Percentiles rank a stretch among this genome's conserved stretches.
Conservation (phyloP, 2,797 vertebrate genomes). For the Macrochelys suwanniensis region DNA sequence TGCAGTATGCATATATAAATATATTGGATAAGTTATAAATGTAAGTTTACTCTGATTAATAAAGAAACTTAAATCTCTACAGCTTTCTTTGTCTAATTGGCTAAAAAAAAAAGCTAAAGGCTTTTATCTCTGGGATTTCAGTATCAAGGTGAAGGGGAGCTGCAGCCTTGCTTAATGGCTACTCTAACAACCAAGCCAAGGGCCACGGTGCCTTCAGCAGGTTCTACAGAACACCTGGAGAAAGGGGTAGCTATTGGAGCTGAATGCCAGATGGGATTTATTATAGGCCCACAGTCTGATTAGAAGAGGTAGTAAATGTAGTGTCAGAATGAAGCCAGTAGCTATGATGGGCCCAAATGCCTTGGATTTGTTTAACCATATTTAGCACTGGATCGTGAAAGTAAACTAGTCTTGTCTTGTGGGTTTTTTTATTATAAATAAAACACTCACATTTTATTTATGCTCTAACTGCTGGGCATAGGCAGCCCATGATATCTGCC, state of each 20-base stretch:
- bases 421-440: neutral
- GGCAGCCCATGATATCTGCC: neutral
- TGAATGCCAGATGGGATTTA: neutral
- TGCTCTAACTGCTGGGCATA: neutral
- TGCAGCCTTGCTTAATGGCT: neutral
- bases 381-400: neutral
- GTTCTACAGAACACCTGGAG: neutral
- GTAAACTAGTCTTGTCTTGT: neutral
- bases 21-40: constrained; percentile 57
- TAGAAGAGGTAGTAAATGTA: neutral
- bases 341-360: neutral
- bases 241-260: neutral
- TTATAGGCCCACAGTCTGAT: neutral
- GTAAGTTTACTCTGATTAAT: constrained; percentile 58
- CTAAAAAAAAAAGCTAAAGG: fast-evolving
- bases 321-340: neutral
- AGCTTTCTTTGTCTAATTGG: constrained; percentile 19
- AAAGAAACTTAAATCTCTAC: constrained; percentile 35
- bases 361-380: neutral
- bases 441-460: neutral
- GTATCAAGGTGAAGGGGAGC: neutral
- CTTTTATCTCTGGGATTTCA: neutral
- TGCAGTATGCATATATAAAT: constrained; percentile 51
- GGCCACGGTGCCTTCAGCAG: neutral
- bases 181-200: neutral